Evolutionary conservation across 30 jellyfish, hydroid and myxozoan species (phyloP).

Genomic region (Aurelia aurita): DNA sequence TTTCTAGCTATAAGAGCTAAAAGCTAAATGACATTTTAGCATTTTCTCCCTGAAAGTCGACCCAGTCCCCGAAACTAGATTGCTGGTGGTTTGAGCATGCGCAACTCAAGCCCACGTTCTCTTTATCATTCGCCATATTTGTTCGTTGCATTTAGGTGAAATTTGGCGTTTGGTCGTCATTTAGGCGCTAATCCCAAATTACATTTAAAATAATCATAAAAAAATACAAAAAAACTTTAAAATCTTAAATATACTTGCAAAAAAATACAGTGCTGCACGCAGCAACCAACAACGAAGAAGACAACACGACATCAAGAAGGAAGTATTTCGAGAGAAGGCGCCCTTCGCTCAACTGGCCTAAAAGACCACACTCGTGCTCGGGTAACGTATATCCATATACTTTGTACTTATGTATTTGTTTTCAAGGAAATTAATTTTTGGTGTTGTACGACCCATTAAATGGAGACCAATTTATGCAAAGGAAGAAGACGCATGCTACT

Average conservation of each 20-base stretch:
- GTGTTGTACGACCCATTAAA: neutral
- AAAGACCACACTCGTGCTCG: too few species aligned
- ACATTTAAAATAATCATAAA: conserved; percentile 27
- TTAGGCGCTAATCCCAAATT: conserved; percentile 65
- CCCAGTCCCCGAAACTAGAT: conserved; percentile 26
- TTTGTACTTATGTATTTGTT: neutral
- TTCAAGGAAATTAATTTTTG: neutral
- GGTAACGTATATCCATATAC: too few species aligned
- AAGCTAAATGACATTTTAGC: too few species aligned
- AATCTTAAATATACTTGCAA: conserved; percentile 14
- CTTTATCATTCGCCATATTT: conserved; percentile 76
- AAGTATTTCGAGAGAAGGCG: conserved; percentile 1
- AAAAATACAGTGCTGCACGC: conserved; percentile 22
- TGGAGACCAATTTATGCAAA: too few species aligned
- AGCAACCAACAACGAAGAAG: conserved; percentile 12
- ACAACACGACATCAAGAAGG: neutral
- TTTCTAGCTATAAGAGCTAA: too few species aligned
- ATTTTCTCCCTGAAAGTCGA: neutral
- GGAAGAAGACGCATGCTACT: too few species aligned
- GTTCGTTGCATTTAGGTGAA: conserved; percentile 56
- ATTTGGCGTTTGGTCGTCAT: conserved; percentile 70
- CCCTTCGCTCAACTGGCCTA: conserved; percentile 16
- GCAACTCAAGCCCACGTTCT: conserved; percentile 61
- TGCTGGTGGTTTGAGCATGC: conserved; percentile 61
- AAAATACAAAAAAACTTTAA: conserved; percentile 54